phyloP scores from a whole-genome alignment of 2,888 invertebrate species.

The Caenorhabditis sp. region DNA sequence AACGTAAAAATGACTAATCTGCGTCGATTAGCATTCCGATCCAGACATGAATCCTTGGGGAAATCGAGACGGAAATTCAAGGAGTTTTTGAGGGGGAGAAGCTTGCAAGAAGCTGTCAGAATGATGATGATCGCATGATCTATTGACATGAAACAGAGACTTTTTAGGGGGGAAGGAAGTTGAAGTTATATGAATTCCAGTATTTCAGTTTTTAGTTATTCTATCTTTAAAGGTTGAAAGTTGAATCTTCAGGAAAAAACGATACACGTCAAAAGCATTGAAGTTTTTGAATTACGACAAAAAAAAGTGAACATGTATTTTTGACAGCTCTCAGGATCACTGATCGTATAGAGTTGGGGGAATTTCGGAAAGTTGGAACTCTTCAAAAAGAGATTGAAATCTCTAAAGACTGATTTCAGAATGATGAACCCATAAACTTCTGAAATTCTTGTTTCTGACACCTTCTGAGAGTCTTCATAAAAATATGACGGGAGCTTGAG shows the following conservation, averaged over 20 bases:
- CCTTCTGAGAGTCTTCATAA: no score
- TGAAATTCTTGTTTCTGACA: no score
- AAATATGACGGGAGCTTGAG: no score
- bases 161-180: constrained; percentile 4
- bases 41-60: constrained; percentile 34
- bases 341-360: not conserved
- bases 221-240: not conserved
- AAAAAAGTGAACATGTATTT: not conserved
- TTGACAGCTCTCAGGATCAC: not conserved
- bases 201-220: not conserved
- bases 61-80: constrained; percentile 33
- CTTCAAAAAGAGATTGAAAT: no score
- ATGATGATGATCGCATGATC: constrained; percentile 36
- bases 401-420: no score
- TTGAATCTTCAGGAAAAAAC: not conserved
- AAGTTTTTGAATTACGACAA: not conserved
- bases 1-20: constrained; percentile 40
- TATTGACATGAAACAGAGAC: constrained; percentile 44
- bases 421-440: no score
- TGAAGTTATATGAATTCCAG: no score
- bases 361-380: no score
- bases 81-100: constrained; percentile 13
- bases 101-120: constrained; percentile 11
- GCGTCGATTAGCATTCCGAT: constrained; percentile 40
- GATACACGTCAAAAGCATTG: not conserved